These are phyloP conservation scores for Aleadryas rufinucha DNA, from an alignment of 2,113 vertebrate species.

Conservation along the genomic window DNA sequence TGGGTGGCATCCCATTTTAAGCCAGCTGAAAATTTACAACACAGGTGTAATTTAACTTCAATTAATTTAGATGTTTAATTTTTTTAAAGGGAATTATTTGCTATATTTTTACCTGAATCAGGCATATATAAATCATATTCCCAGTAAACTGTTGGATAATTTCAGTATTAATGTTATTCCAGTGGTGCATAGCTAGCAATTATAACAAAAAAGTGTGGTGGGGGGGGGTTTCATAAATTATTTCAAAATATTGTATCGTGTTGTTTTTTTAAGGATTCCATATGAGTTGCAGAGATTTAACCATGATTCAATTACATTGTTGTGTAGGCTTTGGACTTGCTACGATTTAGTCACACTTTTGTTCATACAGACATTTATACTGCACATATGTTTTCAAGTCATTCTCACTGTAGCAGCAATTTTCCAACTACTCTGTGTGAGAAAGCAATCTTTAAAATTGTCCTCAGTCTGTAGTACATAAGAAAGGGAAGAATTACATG, in stretches of 20 bases:
- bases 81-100: conserved; percentile 29
- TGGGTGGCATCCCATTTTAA: background rate
- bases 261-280: background rate
- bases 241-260: background rate
- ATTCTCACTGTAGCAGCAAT: conserved; percentile 21
- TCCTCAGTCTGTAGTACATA: conserved; percentile 46
- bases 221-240: background rate
- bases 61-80: conserved; percentile 34
- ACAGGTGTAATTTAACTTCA: conserved; percentile 11
- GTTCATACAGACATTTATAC: conserved; percentile 59
- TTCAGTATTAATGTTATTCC: conserved; percentile 32
- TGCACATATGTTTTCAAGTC: conserved; percentile 54
- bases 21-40: background rate
- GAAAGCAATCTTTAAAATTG: conserved; percentile 67
- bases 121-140: background rate
- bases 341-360: conserved; percentile 66
- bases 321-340: conserved; percentile 19
- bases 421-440: conserved; percentile 39
- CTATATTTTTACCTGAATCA: conserved; percentile 36
- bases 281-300: conserved; percentile 43
- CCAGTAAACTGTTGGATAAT: conserved; percentile 13
- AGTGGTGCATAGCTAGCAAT: conserved; percentile 8
- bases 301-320: conserved; percentile 9
- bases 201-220: background rate
- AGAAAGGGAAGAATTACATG: conserved; percentile 50